Conservation (phyloP, 2,113 vertebrate genomes). For the Hiodon alosoides region DNA sequence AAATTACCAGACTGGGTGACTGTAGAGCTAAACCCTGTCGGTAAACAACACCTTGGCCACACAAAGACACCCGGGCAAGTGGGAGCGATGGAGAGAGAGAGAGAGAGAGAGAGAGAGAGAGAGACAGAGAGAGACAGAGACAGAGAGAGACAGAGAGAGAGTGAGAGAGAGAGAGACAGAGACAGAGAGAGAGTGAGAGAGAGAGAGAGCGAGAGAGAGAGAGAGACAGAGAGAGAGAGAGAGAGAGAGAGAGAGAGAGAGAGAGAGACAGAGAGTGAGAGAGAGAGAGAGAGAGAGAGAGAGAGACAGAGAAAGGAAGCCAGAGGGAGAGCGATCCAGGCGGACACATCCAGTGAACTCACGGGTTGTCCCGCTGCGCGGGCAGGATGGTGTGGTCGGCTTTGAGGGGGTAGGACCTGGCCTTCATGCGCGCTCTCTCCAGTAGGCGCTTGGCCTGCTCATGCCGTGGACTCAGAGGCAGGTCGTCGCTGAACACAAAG, state of each 20-base stretch:
- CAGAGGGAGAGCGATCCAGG: neutral
- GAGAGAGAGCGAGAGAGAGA: neutral
- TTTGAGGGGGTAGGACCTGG: constrained; percentile 76
- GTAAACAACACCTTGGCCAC: constrained; percentile 7
- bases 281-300: constrained; percentile 10
- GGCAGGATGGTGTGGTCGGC: constrained; percentile 81
- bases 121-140: constrained; percentile 8
- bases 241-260: neutral
- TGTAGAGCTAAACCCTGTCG: constrained; percentile 15
- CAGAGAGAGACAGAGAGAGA: neutral
- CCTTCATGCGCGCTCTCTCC: constrained; percentile 81
- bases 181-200: neutral
- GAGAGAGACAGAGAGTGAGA: neutral
- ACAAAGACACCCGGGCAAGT: neutral
- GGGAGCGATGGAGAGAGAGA: neutral
- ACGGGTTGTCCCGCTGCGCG: constrained; percentile 56
- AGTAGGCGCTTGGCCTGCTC: constrained; percentile 84
- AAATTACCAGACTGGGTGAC: neutral
- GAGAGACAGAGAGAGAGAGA: neutral
- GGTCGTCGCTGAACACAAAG: constrained; percentile 55
- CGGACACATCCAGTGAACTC: constrained; percentile 46
- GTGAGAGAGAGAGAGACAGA: constrained; percentile 15
- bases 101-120: neutral
- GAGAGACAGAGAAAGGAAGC: neutral
- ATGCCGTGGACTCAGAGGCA: constrained; percentile 73